phyloP scores from a whole-genome alignment of 2,113 vertebrate species.

The Tachysurus vachellii region DNA sequence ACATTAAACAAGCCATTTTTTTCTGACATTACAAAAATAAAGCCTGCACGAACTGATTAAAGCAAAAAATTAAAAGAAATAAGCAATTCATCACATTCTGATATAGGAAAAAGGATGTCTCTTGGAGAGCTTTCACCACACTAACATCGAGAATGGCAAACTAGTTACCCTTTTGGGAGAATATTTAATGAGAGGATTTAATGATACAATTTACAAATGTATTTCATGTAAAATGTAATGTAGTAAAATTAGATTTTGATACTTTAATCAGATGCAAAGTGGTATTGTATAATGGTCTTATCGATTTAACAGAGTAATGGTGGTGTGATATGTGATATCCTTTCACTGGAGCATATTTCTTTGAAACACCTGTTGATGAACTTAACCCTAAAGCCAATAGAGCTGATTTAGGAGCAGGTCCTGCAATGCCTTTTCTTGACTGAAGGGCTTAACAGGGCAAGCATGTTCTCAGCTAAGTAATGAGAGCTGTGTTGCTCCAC shows the following conservation, averaged over 20 bases:
- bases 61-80: constrained; percentile 56
- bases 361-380: not conserved
- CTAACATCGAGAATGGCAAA: constrained; percentile 8
- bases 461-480: constrained; percentile 4
- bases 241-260: not conserved
- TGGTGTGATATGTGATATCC: not conserved
- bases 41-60: constrained; percentile 66
- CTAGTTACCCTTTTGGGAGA: not conserved
- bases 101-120: constrained; percentile 46
- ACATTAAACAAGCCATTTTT: constrained; percentile 64
- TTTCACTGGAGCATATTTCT: not conserved
- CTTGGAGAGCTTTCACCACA: not conserved
- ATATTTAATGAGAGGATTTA: not conserved
- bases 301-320: not conserved
- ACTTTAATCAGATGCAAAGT: not conserved
- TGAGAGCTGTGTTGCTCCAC: constrained; percentile 15
- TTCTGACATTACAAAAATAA: constrained; percentile 60
- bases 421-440: not conserved
- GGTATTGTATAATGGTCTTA: not conserved
- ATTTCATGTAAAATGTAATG: not conserved
- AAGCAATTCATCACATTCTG: constrained; percentile 66
- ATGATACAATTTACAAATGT: not conserved
- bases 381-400: not conserved
- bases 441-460: constrained; percentile 10
- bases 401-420: not conserved